These are phyloP conservation scores for Delichon dasypus DNA, from an alignment of 2,797 vertebrate species.

Conservation along the genomic window DNA sequence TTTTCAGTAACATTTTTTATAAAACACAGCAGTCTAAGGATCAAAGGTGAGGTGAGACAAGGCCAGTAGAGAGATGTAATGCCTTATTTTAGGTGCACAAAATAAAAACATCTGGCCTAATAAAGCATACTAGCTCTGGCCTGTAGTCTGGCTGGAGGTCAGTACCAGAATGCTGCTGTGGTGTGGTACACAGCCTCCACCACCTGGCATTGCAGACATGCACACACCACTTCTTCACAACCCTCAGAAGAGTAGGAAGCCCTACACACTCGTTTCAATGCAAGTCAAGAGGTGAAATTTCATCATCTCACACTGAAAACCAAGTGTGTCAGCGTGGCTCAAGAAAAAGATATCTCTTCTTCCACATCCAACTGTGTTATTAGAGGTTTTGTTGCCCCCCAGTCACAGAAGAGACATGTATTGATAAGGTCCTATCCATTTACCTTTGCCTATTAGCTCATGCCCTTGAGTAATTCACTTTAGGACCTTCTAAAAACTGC, in stretches of 20 bases:
- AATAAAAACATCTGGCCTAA: not conserved
- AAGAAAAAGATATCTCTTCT: not conserved
- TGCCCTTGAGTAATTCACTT: not conserved
- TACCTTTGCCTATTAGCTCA: not conserved
- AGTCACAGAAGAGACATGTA: not conserved
- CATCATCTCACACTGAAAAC: not conserved
- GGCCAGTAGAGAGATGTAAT: not conserved
- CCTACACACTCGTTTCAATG: not conserved
- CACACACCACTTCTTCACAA: not conserved
- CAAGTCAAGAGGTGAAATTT: not conserved
- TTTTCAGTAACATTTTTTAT: not conserved
- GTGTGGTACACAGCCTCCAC: not conserved
- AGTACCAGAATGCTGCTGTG: not conserved
- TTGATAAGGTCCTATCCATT: not conserved
- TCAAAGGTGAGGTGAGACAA: not conserved
- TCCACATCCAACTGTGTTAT: not conserved
- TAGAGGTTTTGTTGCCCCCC: not conserved
- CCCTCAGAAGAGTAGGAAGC: not conserved
- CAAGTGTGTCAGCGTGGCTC: not conserved
- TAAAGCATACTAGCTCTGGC: not conserved
- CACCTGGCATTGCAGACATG: not conserved
- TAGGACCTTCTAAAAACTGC: not conserved
- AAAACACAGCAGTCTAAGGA: not conserved
- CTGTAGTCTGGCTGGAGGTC: not conserved
- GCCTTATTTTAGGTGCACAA: not conserved